Evolutionary conservation across 2,888 invertebrate genomes (phyloP).

Genomic region (Patella pellucida): DNA sequence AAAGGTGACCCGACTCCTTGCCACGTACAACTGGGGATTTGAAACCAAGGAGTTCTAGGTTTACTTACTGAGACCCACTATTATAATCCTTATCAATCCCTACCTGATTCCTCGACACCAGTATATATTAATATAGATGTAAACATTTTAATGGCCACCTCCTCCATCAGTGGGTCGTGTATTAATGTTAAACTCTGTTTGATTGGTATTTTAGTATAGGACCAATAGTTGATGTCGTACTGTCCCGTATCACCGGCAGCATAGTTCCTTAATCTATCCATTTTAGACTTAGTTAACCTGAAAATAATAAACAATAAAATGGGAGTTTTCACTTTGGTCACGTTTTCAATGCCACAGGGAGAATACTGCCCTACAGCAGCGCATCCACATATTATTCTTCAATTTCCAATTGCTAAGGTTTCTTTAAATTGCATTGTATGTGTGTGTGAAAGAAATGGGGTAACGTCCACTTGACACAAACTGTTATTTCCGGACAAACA

Average conservation of each 20-base stretch:
- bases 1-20: too few relatives aligned
- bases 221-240: slow-evolving; percentile 81
- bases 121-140: slow-evolving; percentile 87
- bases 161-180: slow-evolving; percentile 86
- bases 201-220: slow-evolving; percentile 85
- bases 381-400: neutral
- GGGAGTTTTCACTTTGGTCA: neutral
- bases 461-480: too few relatives aligned
- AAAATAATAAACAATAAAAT: slow-evolving; percentile 1
- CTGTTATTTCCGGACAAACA: too few relatives aligned
- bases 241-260: slow-evolving; percentile 79
- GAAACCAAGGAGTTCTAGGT: too few relatives aligned
- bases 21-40: too few relatives aligned
- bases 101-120: slow-evolving; percentile 52
- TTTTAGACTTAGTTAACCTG: slow-evolving; percentile 63
- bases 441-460: too few relatives aligned
- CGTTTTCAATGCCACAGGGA: neutral
- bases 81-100: neutral
- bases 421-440: too few relatives aligned
- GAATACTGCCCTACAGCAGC: slow-evolving; percentile 8
- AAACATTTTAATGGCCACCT: slow-evolving; percentile 88
- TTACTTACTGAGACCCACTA: too few relatives aligned
- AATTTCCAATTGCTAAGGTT: too few relatives aligned
- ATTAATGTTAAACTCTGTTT: slow-evolving; percentile 87
- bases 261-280: slow-evolving; percentile 55